These are phyloP conservation scores for Cheilosia urbana DNA, from an alignment of 2,888 invertebrate species.

Conservation along the genomic window DNA sequence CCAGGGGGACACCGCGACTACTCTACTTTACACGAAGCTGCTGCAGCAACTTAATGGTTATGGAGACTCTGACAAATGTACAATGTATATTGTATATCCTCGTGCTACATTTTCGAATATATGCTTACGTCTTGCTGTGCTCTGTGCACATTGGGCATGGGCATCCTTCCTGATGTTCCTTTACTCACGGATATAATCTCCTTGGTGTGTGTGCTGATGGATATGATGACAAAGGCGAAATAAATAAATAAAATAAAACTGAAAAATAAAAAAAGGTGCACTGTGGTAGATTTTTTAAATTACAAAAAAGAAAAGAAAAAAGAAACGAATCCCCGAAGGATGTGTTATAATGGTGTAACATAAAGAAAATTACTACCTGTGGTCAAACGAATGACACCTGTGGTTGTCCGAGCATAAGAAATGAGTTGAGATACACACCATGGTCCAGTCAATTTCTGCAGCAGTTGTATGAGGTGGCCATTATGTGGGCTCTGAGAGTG, in stretches of 20 bases:
- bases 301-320: background rate
- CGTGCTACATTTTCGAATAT: constrained; percentile 61
- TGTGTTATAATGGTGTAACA: constrained; percentile 21
- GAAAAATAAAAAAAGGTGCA: constrained; percentile 65
- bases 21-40: constrained; percentile 50
- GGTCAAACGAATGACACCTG: constrained; percentile 70
- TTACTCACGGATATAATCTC: background rate
- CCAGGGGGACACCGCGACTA: constrained; percentile 40
- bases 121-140: background rate
- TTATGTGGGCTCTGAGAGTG: too few relatives aligned
- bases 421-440: constrained; percentile 14
- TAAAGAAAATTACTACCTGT: constrained; percentile 70
- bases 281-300: constrained; percentile 41
- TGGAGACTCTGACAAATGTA: constrained; percentile 11
- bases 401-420: constrained; percentile 67
- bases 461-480: constrained; percentile 41
- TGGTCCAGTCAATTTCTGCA: constrained; percentile 31
- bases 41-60: constrained; percentile 48
- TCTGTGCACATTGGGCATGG: constrained; percentile 10
- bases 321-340: constrained; percentile 14
- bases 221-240: constrained; percentile 51
- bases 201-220: constrained; percentile 21
- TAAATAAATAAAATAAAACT: constrained; percentile 7
- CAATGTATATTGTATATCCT: constrained; percentile 55
- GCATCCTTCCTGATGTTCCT: constrained; percentile 56